phyloP scores from a whole-genome alignment of 2,888 invertebrate species.

The Acholoe squamosa region DNA sequence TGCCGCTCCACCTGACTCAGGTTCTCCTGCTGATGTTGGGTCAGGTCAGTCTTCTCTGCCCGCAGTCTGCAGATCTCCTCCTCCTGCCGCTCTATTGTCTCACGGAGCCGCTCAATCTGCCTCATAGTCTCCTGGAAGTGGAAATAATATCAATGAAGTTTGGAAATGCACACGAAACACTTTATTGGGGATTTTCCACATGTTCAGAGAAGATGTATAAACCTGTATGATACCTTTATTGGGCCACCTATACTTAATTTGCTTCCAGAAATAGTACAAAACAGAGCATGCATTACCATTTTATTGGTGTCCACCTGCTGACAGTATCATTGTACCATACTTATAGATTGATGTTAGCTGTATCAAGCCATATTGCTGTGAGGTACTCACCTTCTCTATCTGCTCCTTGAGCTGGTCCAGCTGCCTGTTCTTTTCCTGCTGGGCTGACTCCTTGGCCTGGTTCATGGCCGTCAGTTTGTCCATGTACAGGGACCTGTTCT shows the following conservation, averaged over 20 bases:
- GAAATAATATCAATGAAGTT: no score
- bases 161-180: no score
- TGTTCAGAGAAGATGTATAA: no score
- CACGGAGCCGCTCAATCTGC: slow-evolving; percentile 75
- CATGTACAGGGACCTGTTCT: slow-evolving; percentile 75
- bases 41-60: slow-evolving; percentile 72
- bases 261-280: no score
- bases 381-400: slow-evolving; percentile 67
- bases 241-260: no score
- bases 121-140: slow-evolving; percentile 75
- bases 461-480: slow-evolving; percentile 79
- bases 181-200: no score
- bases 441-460: slow-evolving; percentile 77
- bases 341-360: no score
- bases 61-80: slow-evolving; percentile 73
- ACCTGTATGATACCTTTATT: no score
- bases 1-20: slow-evolving; percentile 72
- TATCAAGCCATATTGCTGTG: neutral
- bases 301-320: no score
- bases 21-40: slow-evolving; percentile 73
- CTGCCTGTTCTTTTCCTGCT: slow-evolving; percentile 76
- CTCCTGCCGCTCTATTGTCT: slow-evolving; percentile 75
- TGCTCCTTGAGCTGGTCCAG: slow-evolving; percentile 76
- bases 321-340: no score
- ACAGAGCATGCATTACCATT: no score